A percentile compares a stretch with the other conserved stretches of the same genome.
Evolutionary conservation across 2,888 invertebrate genomes (phyloP).

Genomic region (Ectropis crepuscularia): DNA sequence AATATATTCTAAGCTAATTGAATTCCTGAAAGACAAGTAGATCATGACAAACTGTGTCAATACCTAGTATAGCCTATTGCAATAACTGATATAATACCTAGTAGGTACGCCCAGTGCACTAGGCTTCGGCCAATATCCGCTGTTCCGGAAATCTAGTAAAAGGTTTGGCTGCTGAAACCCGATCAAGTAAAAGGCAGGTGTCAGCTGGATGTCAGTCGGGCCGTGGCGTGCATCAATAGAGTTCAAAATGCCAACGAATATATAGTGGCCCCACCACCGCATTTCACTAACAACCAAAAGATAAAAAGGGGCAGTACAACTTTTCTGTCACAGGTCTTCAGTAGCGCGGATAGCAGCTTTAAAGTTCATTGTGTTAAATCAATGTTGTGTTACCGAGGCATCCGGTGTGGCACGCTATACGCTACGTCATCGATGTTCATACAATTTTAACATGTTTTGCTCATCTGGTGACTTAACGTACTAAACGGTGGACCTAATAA

Average conservation of each 20-base stretch:
- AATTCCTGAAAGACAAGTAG: too few relatives aligned
- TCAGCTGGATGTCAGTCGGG: constrained; percentile 54
- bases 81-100: too few relatives aligned
- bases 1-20: too few relatives aligned
- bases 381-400: constrained; percentile 41
- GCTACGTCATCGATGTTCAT: constrained; percentile 27
- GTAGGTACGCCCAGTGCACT: background rate
- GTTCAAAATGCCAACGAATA: too few relatives aligned
- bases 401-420: constrained; percentile 16
- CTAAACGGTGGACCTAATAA: too few relatives aligned
- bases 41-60: too few relatives aligned
- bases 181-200: constrained; percentile 44
- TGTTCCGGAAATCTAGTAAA: constrained; percentile 40
- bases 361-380: constrained; percentile 63
- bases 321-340: too few relatives aligned
- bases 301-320: too few relatives aligned
- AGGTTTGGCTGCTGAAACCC: constrained; percentile 45
- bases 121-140: background rate
- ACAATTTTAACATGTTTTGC: constrained; percentile 1
- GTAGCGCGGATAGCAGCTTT: constrained; percentile 38
- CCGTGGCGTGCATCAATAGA: constrained; percentile 39
- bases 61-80: too few relatives aligned
- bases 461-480: too few relatives aligned
- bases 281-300: too few relatives aligned
- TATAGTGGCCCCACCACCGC: too few relatives aligned